Conservation (phyloP, 1,140 invertebrate genomes). For the Drosophila subpulchrella region DNA sequence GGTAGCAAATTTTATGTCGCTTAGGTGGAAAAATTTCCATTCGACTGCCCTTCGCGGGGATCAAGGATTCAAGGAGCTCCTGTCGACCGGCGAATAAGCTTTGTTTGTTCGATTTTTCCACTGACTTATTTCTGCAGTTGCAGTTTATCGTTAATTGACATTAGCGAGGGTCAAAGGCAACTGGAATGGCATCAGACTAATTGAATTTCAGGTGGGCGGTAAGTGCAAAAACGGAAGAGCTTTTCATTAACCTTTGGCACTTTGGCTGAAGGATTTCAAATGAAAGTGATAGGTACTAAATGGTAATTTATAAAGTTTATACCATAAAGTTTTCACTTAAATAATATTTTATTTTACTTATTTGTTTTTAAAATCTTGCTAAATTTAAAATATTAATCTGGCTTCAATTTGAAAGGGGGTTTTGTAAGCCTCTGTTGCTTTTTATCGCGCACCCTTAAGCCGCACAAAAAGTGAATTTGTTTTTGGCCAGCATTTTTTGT, state of each 20-base stretch:
- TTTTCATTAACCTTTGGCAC: constrained; percentile 15
- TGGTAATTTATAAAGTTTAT: background rate
- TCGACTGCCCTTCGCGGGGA: constrained; percentile 14
- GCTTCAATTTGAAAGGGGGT: background rate
- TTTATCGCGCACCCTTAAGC: constrained; percentile 6
- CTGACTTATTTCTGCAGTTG: constrained; percentile 12
- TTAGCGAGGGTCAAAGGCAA: constrained; percentile 14
- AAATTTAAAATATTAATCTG: background rate
- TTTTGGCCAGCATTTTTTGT: constrained; percentile 7
- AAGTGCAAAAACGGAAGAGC: constrained; percentile 7
- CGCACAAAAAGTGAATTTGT: background rate
- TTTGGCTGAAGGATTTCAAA: background rate
- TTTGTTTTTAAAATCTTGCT: background rate
- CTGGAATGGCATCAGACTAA: constrained; percentile 38
- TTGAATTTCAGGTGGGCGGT: constrained; percentile 43
- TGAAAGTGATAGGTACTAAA: background rate
- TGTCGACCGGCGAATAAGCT: background rate
- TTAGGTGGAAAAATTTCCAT: constrained; percentile 49
- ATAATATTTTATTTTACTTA: background rate
- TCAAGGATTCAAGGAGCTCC: constrained; percentile 18
- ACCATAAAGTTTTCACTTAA: no score
- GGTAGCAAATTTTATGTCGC: constrained; percentile 54
- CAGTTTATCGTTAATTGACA: constrained; percentile 49
- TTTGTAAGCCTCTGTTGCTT: background rate
- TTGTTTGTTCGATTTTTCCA: background rate